Evolutionary conservation across 2,113 vertebrate genomes (phyloP).

Genomic region (Ginglymostoma cirratum): DNA sequence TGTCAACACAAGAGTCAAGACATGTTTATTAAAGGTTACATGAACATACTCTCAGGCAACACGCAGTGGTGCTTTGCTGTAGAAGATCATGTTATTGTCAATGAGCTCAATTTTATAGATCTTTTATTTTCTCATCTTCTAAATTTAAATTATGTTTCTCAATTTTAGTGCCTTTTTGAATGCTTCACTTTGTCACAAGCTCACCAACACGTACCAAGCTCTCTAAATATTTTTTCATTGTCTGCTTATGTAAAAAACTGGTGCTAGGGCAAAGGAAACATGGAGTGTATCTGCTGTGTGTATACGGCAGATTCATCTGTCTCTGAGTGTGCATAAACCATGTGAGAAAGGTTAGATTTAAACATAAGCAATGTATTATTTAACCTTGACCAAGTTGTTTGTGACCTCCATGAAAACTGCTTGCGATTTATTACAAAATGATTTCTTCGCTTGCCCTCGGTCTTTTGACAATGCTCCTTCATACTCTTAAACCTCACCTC

Average conservation of each 20-base stretch:
- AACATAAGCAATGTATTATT: background rate
- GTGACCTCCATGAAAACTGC: background rate
- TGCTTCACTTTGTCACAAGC: background rate
- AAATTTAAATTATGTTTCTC: background rate
- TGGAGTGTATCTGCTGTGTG: background rate
- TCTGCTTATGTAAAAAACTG: background rate
- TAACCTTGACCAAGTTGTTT: too few relatives aligned
- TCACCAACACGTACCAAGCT: background rate
- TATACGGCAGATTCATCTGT: background rate
- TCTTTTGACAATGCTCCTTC: background rate
- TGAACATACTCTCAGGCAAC: background rate
- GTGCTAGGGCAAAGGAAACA: background rate
- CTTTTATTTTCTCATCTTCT: background rate
- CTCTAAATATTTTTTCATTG: background rate
- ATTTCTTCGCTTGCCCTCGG: background rate
- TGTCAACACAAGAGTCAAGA: background rate
- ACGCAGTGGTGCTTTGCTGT: background rate
- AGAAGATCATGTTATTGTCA: background rate
- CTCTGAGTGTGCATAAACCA: background rate
- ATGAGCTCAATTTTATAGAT: background rate
- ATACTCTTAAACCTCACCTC: too few relatives aligned
- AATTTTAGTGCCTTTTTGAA: background rate
- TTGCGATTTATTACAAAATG: background rate
- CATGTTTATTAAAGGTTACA: background rate
- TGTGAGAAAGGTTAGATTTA: background rate